Evolutionary conservation across 1,140 invertebrate genomes (phyloP).

Genomic region (Drosophila grimshawi): DNA sequence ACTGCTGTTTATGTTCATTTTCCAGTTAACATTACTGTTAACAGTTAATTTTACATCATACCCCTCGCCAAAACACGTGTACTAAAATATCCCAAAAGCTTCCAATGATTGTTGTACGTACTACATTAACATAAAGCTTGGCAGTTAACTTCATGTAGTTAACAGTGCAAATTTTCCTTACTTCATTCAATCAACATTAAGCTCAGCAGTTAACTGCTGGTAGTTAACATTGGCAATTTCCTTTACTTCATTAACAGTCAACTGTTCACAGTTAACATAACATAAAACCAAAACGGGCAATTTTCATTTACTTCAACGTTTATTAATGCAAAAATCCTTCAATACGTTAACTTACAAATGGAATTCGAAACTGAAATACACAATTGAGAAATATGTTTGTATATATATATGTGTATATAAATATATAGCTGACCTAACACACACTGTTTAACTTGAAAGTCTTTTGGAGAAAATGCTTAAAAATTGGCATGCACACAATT

Average conservation of each 20-base stretch:
- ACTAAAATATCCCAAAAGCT: constrained; percentile 19
- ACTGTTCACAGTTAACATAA: not conserved
- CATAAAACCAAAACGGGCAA: not conserved
- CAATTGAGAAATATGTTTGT: constrained; percentile 25
- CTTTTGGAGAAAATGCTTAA: constrained; percentile 37
- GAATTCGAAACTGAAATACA: constrained; percentile 56
- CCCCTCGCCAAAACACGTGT: not conserved
- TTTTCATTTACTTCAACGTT: constrained; percentile 61
- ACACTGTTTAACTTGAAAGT: constrained; percentile 30
- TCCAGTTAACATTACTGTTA: constrained; percentile 1
- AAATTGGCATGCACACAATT: constrained; percentile 51
- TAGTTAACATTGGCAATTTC: not conserved
- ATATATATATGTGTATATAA: not conserved
- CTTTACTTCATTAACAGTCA: not conserved
- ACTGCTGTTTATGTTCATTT: no score
- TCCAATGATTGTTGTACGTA: not conserved
- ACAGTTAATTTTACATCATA: not conserved
- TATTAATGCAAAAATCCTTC: constrained; percentile 75
- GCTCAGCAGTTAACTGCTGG: no score
- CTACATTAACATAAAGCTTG: not conserved
- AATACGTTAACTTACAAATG: constrained; percentile 69
- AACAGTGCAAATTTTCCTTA: no score
- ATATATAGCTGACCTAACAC: constrained; percentile 52
- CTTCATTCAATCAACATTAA: no score
- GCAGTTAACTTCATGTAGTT: no score